A percentile compares a stretch with the other conserved stretches of the same genome.
Evolutionary conservation across 2,888 invertebrate genomes (phyloP).

Genomic region (Erannis defoliaria): DNA sequence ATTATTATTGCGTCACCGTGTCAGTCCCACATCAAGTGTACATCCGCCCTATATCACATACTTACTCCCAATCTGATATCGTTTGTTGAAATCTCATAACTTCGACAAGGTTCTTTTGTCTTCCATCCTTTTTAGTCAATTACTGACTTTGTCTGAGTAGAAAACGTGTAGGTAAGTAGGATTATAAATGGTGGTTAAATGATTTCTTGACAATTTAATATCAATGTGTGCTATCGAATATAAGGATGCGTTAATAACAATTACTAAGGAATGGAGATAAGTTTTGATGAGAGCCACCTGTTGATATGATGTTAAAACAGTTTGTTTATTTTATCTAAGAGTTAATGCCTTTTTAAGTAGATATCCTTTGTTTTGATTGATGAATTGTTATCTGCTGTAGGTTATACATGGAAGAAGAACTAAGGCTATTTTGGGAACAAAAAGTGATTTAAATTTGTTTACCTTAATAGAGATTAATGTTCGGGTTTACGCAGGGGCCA

Average conservation of each 20-base stretch:
- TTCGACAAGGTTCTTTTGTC: constrained; percentile 62
- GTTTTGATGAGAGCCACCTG: constrained; percentile 48
- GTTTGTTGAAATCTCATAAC: constrained; percentile 61
- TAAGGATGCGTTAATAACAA: constrained; percentile 72
- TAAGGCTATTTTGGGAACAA: constrained; percentile 58
- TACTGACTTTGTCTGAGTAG: constrained; percentile 57
- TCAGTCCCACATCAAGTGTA: constrained; percentile 80
- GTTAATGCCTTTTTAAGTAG: constrained; percentile 82
- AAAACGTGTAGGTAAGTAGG: constrained; percentile 54
- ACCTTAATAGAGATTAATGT: constrained; percentile 79
- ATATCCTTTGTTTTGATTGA: constrained; percentile 82
- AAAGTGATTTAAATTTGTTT: constrained; percentile 75
- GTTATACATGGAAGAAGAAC: constrained; percentile 65
- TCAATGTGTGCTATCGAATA: constrained; percentile 66
- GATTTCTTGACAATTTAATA: constrained; percentile 83
- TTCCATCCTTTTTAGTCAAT: constrained; percentile 39
- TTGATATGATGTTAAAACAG: constrained; percentile 33
- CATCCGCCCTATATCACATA: constrained; percentile 79
- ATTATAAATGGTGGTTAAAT: constrained; percentile 76
- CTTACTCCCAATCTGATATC: constrained; percentile 69
- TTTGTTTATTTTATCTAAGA: constrained; percentile 61
- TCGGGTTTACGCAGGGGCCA: constrained; percentile 32
- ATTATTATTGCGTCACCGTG: constrained; percentile 82
- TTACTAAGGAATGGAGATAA: constrained; percentile 67
- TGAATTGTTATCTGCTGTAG: constrained; percentile 68